Evolutionary conservation across 1,140 invertebrate genomes (phyloP).

Genomic region (Ganaspis sp.): DNA sequence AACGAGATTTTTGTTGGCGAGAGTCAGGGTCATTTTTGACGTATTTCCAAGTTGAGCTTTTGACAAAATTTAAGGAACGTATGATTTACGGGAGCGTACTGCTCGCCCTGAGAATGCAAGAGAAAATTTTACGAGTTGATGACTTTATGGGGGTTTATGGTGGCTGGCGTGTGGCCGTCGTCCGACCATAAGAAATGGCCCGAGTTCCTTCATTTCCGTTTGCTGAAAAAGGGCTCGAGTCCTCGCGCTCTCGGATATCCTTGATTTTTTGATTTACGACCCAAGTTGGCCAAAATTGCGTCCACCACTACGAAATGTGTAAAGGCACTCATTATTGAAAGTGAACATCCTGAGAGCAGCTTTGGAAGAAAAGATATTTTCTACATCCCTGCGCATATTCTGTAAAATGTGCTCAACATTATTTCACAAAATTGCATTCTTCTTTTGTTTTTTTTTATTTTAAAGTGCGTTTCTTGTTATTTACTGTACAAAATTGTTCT

Average conservation of each 20-base stretch:
- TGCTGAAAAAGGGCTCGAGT: conserved; percentile 30
- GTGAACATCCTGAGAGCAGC: too few relatives aligned
- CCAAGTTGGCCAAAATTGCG: too few relatives aligned
- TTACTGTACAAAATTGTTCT: too few relatives aligned
- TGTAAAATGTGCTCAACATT: too few relatives aligned
- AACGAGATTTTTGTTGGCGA: background rate
- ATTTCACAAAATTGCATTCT: too few relatives aligned
- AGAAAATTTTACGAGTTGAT: conserved; percentile 62
- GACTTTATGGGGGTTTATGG: conserved; percentile 63
- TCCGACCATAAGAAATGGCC: conserved; percentile 60
- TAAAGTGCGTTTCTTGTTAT: too few relatives aligned
- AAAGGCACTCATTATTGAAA: too few relatives aligned
- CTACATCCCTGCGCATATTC: too few relatives aligned
- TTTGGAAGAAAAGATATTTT: too few relatives aligned
- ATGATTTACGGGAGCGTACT: conserved; percentile 59
- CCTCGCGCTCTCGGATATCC: conserved; percentile 20
- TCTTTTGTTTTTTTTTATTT: too few relatives aligned
- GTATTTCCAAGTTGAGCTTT: conserved; percentile 49
- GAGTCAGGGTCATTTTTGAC: conserved; percentile 44
- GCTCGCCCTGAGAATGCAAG: conserved; percentile 30
- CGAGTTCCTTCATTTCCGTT: conserved; percentile 43
- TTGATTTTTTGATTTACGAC: conserved; percentile 52
- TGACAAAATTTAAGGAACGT: conserved; percentile 39
- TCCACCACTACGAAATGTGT: too few relatives aligned
- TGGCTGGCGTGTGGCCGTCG: conserved; percentile 65